Base-by-base conservation (phyloP, 2,797 vertebrate genomes). In the Hozukius guyotensis region DNA sequence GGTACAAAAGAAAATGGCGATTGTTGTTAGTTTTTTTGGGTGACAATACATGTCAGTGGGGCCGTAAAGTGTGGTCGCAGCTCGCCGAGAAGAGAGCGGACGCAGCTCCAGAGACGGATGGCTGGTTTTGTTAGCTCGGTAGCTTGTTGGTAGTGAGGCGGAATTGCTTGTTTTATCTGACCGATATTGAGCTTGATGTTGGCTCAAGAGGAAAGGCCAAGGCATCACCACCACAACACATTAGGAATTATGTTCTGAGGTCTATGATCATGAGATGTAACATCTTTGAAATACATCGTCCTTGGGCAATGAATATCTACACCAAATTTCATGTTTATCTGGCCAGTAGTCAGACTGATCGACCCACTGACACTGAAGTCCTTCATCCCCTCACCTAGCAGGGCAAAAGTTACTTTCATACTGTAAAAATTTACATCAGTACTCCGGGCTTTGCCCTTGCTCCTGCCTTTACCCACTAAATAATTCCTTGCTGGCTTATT, bases 401-500 rank as follows among this genome's bases (percentile, higher is more conserved):
- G 8, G 24, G 9, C 38, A 71, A 49, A 59, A 55, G 78, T 14
- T 63, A 66, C 80, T 78, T 78, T 64, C 27, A 60, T 42, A 20
- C 27, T 67, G 62, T 60, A 65, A 49, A 49, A 65, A 85, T 88
- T 77, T 72, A 74, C 73, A 84, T 80, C 62, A 49, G 59, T 20
- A 11, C 69, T 71, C 62, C 38, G 9, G 65, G 49, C 31, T 79
- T 62, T 83, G 83, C 78, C 89, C 86, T 90, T 89, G 82, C 70
- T 68, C 42, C 36, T 53, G 77, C 38, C 88, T 84, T 88, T 85
- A 77, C 81, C 82, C 75, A 64, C 59, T 80, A 81, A 87, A 87
- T 91, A 88, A 89, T 91, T 92, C 84, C 84, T 76, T 10, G 36
- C 72, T 66, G 83, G 75, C 69, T 81, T 82, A 81, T 82, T 89